These are phyloP conservation scores for Luscinia megarhynchos DNA, from an alignment of 2,797 vertebrate genomes.

Conservation along the genomic window DNA sequence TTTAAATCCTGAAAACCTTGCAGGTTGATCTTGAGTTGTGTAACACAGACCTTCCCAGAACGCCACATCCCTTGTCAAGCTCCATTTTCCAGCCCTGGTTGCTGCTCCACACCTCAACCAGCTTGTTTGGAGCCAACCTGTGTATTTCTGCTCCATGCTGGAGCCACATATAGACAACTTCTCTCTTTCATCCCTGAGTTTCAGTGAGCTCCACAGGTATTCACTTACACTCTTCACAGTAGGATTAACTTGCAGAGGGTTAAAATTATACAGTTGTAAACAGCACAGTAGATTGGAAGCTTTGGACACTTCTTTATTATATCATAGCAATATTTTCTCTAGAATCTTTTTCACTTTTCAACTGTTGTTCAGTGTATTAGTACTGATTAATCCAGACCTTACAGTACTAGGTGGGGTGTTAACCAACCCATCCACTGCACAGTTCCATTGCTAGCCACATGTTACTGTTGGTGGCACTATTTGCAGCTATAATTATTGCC, in stretches of 20 bases:
- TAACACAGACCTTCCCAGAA: neutral
- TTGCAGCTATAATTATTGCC: neutral
- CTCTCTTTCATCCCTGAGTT: neutral
- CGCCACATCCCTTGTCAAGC: neutral
- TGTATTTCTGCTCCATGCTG: neutral
- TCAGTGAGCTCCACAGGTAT: neutral
- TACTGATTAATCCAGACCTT: neutral
- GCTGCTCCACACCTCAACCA: neutral
- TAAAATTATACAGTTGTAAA: neutral
- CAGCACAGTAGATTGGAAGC: neutral
- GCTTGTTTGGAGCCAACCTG: neutral
- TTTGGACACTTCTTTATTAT: neutral
- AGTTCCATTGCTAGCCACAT: neutral
- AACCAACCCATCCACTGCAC: neutral
- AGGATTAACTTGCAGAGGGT: neutral
- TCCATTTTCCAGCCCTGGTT: neutral
- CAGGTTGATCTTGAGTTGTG: neutral
- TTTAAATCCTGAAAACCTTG: neutral
- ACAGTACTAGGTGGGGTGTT: neutral
- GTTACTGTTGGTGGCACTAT: neutral
- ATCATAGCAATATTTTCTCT: neutral
- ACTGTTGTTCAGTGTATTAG: neutral
- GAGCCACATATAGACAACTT: neutral
- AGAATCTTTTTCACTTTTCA: neutral
- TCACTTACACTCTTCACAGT: neutral